A percentile compares a stretch with the other conserved stretches of the same genome.
Conservation (phyloP, 2,113 vertebrate species). For the Protobothrops flavoviridis region DNA sequence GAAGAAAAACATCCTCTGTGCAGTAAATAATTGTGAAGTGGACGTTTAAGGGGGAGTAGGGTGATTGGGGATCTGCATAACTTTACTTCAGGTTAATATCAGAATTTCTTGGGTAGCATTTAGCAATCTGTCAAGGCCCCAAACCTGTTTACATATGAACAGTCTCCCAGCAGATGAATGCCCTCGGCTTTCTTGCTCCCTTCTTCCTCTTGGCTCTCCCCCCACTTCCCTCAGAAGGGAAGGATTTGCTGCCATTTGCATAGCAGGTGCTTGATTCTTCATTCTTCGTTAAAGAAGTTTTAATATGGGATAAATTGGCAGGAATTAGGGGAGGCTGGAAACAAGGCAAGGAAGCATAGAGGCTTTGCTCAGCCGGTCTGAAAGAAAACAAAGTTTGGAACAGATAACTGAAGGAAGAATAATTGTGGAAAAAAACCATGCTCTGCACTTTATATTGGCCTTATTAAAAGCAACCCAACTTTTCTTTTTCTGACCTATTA, state of each 20-base stretch:
- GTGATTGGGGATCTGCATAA: not conserved
- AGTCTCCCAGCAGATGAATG: conserved; percentile 56
- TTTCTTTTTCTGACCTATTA: conserved; percentile 62
- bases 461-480: conserved; percentile 39
- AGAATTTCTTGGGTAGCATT: conserved; percentile 7
- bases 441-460: not conserved
- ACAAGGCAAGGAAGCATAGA: conserved; percentile 58
- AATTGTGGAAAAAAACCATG: not conserved
- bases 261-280: conserved; percentile 82
- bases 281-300: conserved; percentile 80
- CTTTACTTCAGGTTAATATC: conserved; percentile 1
- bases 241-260: conserved; percentile 80
- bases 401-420: conserved; percentile 20
- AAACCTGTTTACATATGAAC: conserved; percentile 56
- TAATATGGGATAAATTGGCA: conserved; percentile 81
- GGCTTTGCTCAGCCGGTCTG: conserved; percentile 45
- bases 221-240: conserved; percentile 23
- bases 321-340: conserved; percentile 75
- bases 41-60: not conserved
- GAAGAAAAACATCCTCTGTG: not conserved
- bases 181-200: conserved; percentile 27
- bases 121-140: conserved; percentile 60
- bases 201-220: not conserved
- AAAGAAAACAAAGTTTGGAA: not conserved
- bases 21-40: not conserved